Evolutionary conservation across 2,888 invertebrate species (phyloP).

Genomic region (Entomobrya multifasciata): DNA sequence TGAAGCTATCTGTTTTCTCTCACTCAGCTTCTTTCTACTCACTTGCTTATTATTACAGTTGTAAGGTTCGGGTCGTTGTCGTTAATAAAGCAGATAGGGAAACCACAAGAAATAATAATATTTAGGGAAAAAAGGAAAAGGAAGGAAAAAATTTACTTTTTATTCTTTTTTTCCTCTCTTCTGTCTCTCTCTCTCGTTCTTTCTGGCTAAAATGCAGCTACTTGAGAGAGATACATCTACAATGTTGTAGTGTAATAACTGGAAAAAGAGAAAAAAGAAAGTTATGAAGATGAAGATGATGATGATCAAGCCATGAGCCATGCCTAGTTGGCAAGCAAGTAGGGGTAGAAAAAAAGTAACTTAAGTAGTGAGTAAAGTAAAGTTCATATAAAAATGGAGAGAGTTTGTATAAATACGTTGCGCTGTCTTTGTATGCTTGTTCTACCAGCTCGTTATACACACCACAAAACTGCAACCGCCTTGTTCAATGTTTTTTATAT

Average conservation of each 20-base stretch:
- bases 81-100: not conserved
- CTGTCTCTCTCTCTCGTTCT: not conserved
- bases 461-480: conserved; percentile 15
- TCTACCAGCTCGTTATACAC: not conserved
- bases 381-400: too few species aligned
- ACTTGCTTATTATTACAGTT: too few species aligned
- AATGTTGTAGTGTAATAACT: conserved; percentile 1
- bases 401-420: too few species aligned
- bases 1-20: too few species aligned
- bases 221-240: not conserved
- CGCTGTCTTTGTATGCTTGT: not conserved
- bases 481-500: not conserved
- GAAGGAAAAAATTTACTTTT: conserved; percentile 47
- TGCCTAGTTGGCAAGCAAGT: conserved; percentile 1
- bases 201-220: not conserved
- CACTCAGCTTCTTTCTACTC: too few species aligned
- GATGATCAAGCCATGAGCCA: conserved; percentile 24
- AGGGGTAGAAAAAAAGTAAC: conserved; percentile 9
- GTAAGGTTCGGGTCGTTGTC: too few species aligned
- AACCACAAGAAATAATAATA: conserved; percentile 28
- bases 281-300: conserved; percentile 33
- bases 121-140: not conserved
- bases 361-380: conserved; percentile 19
- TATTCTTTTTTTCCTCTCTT: too few species aligned
- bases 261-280: conserved; percentile 22